These are phyloP conservation scores for Phaedon cochleariae DNA, from an alignment of 2,888 invertebrate species.

Conservation along the genomic window DNA sequence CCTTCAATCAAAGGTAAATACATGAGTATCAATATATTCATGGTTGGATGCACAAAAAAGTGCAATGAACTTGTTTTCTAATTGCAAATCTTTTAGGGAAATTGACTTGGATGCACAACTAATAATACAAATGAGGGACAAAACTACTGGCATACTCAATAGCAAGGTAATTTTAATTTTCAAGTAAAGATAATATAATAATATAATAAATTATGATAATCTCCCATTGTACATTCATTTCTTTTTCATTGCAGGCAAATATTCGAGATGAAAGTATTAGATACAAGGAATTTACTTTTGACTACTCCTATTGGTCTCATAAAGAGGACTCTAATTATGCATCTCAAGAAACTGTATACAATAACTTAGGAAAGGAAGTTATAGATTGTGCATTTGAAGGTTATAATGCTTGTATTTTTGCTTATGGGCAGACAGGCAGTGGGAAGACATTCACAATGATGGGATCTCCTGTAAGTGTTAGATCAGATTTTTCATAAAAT, in stretches of 20 bases:
- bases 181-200: too few species aligned
- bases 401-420: conserved; percentile 91
- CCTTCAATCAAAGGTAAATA: conserved; percentile 81
- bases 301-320: conserved; percentile 89
- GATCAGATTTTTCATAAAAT: neutral
- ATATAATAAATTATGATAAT: neutral
- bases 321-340: conserved; percentile 78
- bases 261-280: conserved; percentile 61
- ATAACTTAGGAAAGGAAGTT: conserved; percentile 80
- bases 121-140: conserved; percentile 86
- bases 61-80: conserved; percentile 49
- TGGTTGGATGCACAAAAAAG: conserved; percentile 48
- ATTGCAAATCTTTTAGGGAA: conserved; percentile 72
- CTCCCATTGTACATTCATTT: too few species aligned
- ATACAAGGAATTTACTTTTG: conserved; percentile 88
- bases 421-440: conserved; percentile 91
- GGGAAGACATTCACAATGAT: conserved; percentile 94
- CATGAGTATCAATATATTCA: conserved; percentile 20
- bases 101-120: conserved; percentile 82
- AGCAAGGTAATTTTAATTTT: conserved; percentile 72
- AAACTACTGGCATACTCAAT: conserved; percentile 80
- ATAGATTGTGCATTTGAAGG: conserved; percentile 84
- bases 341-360: conserved; percentile 83
- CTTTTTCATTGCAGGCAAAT: too few species aligned
- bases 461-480: conserved; percentile 73